A percentile compares a stretch with the other conserved stretches of the same genome.
Conservation (phyloP, 2,888 invertebrate species). For the Chrysomela aeneicollis region DNA sequence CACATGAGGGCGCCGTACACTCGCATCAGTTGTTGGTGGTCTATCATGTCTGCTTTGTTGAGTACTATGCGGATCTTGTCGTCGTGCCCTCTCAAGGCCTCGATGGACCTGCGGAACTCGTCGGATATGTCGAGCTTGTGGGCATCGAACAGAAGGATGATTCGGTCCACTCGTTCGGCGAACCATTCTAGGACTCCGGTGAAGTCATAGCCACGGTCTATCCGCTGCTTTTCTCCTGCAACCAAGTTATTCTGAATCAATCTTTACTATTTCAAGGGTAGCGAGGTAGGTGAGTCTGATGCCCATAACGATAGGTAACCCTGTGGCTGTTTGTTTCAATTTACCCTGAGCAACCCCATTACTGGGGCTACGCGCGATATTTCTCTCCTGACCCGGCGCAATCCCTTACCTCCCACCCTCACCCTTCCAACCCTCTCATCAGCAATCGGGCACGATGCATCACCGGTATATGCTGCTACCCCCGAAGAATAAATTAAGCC, state of each 20-base stretch:
- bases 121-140: slow-evolving; percentile 99
- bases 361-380: background rate
- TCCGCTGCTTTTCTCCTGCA: slow-evolving; percentile 95
- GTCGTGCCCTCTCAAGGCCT: slow-evolving; percentile 93
- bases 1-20: slow-evolving; percentile 99
- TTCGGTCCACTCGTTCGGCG: slow-evolving; percentile 96
- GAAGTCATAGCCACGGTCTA: slow-evolving; percentile 94
- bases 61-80: slow-evolving; percentile 98
- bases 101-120: slow-evolving; percentile 96
- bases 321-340: background rate
- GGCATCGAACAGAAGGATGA: slow-evolving; percentile 96
- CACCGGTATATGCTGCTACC: slow-evolving; percentile 5
- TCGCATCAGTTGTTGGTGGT: slow-evolving; percentile 97
- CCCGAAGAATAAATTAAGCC: slow-evolving; percentile 22
- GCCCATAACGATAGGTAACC: no score
- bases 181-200: slow-evolving; percentile 99
- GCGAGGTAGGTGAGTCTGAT: no score
- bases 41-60: slow-evolving; percentile 99
- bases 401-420: background rate
- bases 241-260: slow-evolving; percentile 6
- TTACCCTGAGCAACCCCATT: background rate
- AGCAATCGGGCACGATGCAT: slow-evolving; percentile 2
- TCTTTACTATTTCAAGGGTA: background rate
- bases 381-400: no score
- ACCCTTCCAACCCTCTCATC: background rate